Evolutionary conservation across 2,888 invertebrate genomes (phyloP), one percentile per base, ranked within the genome.

Genomic region (Pyrgus malvae): DNA sequence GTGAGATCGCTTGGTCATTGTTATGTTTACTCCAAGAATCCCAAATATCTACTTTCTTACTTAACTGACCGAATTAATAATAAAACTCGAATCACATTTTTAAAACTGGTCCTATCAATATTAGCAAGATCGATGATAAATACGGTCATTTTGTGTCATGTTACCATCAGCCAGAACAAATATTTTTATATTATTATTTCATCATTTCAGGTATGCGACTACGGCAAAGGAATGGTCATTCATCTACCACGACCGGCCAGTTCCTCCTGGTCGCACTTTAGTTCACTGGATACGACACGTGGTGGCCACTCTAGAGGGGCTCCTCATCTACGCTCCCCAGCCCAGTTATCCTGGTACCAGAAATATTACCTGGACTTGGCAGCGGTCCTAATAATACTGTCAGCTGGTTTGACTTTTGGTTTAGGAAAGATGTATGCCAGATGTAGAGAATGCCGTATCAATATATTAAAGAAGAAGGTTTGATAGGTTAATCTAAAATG

Each of bases 151-250:
- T 25, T 8, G 12, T 12, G 21, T 4, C 3, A 21, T 6, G 6
- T 21, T 21, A 21, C 6, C 21, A 21, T 21, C 21, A n/a, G 6
- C 3, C 21, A n/a, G 3, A 3, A 31, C 31, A 6, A 12, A 5
- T 29, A 3, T 1, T 11, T 29, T 11, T 3, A 29, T 29, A 11
- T 6, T 16, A 5, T 17, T n/a, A 2, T 17, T 31, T 7, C 19
- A 3, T 38, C 11, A 19, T 49, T 49, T 7, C 16, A 50, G 49
- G 21, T 50, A 50, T 9, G 16, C 33, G 16, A 9, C 8, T 2
- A 50, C 23, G 33, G 49, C 49, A 21, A 50, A 50, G 17, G 49
- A 50, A 23, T 16, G 41, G 9, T 50, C 49, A 2, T 33, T 33
- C 2, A 19, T 50, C n/a, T 50, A 31, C 29, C 49, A 50, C 16